Evolutionary conservation across 2,113 vertebrate genomes (phyloP).

Genomic region (Salminus brasiliensis): DNA sequence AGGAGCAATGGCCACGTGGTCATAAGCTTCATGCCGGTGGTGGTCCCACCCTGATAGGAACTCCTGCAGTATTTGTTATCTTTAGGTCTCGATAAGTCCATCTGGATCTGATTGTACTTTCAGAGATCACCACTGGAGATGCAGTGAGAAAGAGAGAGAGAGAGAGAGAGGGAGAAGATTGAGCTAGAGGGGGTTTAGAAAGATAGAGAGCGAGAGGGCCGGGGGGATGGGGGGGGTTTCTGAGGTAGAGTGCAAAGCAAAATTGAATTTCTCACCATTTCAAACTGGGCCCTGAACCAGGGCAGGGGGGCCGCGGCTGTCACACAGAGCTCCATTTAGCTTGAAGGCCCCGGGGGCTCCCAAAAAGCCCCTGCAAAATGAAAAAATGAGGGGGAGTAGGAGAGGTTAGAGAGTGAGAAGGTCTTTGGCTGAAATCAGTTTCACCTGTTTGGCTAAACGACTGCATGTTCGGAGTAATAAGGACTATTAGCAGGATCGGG

Average conservation of each 20-base stretch:
- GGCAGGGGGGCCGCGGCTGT: slow-evolving; percentile 74
- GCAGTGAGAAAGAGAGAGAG: slow-evolving; percentile 65
- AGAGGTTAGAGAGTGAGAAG: slow-evolving; percentile 4
- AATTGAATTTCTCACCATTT: slow-evolving; percentile 97
- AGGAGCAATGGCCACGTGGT: slow-evolving; percentile 40
- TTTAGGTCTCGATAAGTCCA: slow-evolving; percentile 91
- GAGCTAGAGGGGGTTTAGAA: slow-evolving; percentile 80
- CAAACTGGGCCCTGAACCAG: slow-evolving; percentile 82
- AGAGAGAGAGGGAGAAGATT: not conserved
- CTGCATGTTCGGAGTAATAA: slow-evolving; percentile 82
- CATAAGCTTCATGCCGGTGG: slow-evolving; percentile 80
- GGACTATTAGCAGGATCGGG: slow-evolving; percentile 77
- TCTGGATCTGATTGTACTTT: slow-evolving; percentile 98
- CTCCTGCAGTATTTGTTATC: slow-evolving; percentile 92
- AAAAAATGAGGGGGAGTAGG: slow-evolving; percentile 23
- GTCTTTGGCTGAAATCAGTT: slow-evolving; percentile 83
- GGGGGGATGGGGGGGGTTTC: not conserved
- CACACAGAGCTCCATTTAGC: slow-evolving; percentile 75
- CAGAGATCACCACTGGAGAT: slow-evolving; percentile 88
- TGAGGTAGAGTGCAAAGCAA: slow-evolving; percentile 56
- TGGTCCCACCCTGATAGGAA: slow-evolving; percentile 87
- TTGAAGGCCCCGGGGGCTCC: slow-evolving; percentile 76
- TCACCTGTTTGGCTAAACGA: slow-evolving; percentile 89
- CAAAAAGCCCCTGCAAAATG: slow-evolving; percentile 40
- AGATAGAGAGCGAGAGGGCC: slow-evolving; percentile 60